These are phyloP conservation scores for Spermophilus dauricus DNA, from an alignment of 2,113 vertebrate species.

Conservation along the genomic window DNA sequence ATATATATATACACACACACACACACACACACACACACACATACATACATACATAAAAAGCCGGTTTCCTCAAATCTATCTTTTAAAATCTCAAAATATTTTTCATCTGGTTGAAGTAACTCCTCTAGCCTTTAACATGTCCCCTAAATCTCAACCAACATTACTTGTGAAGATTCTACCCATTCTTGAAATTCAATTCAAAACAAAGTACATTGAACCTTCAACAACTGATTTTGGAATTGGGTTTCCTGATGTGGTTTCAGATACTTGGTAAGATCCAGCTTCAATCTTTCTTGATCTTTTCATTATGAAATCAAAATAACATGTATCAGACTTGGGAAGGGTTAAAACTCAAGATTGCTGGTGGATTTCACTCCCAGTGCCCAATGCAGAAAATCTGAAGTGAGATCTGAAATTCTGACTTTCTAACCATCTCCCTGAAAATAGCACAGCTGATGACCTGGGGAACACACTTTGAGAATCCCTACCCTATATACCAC, in stretches of 20 bases:
- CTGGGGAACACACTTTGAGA: neutral
- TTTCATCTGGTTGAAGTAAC: neutral
- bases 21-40: too few species aligned
- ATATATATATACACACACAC: too few species aligned
- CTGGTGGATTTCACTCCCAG: neutral
- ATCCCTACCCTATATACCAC: neutral
- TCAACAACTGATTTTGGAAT: neutral
- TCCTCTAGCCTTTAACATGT: neutral
- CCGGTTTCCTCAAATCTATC: neutral
- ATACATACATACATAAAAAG: too few species aligned
- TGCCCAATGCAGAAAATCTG: neutral
- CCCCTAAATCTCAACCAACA: neutral
- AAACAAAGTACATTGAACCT: neutral
- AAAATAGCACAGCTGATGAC: neutral
- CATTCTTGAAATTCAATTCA: neutral
- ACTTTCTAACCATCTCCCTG: neutral
- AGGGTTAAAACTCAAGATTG: neutral
- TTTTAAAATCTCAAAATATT: constrained; percentile 47
- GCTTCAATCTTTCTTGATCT: neutral
- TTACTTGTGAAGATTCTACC: neutral
- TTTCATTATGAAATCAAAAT: neutral
- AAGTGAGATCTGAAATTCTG: neutral
- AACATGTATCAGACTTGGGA: neutral
- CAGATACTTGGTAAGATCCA: neutral
- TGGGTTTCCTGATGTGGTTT: neutral